phyloP scores from a whole-genome alignment of 2,888 invertebrate species.

The Alviniconcha strummeri region DNA sequence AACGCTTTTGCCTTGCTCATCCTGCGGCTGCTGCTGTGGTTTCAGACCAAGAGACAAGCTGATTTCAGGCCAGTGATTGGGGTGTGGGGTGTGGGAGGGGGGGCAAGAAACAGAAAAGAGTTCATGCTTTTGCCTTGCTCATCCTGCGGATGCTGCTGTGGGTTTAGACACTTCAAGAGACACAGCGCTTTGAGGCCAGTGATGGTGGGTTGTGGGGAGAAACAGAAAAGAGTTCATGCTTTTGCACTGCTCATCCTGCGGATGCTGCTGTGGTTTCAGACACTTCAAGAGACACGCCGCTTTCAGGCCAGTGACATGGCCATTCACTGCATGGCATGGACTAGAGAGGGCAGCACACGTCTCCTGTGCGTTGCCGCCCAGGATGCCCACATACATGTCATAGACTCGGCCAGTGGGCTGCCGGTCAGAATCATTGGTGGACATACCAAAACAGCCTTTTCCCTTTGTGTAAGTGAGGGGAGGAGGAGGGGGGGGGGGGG shows the following conservation, averaged over 20 bases:
- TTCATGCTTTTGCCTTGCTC: neutral
- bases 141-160: neutral
- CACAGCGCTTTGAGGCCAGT: no score
- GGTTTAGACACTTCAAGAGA: no score
- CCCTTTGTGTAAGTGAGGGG: conserved; percentile 24
- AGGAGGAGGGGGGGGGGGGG: no score
- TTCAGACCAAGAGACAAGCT: no score
- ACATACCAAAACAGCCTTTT: conserved; percentile 57
- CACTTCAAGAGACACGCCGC: conserved; percentile 50
- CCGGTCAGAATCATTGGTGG: conserved; percentile 58
- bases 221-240: neutral
- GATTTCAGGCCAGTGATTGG: neutral
- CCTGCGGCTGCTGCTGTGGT: neutral
- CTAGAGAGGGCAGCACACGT: conserved; percentile 56
- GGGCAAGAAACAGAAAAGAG: no score
- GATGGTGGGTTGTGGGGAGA: neutral
- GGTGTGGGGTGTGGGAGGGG: neutral
- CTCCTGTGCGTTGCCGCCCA: conserved; percentile 55
- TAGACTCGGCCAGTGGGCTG: conserved; percentile 56
- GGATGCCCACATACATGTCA: conserved; percentile 56
- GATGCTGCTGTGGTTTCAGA: conserved; percentile 44
- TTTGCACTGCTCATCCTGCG: neutral
- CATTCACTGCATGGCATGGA: conserved; percentile 53
- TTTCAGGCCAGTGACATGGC: conserved; percentile 56
- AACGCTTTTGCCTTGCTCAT: neutral